Conservation (phyloP, 2,797 vertebrate species). For the Amniataba percoides region DNA sequence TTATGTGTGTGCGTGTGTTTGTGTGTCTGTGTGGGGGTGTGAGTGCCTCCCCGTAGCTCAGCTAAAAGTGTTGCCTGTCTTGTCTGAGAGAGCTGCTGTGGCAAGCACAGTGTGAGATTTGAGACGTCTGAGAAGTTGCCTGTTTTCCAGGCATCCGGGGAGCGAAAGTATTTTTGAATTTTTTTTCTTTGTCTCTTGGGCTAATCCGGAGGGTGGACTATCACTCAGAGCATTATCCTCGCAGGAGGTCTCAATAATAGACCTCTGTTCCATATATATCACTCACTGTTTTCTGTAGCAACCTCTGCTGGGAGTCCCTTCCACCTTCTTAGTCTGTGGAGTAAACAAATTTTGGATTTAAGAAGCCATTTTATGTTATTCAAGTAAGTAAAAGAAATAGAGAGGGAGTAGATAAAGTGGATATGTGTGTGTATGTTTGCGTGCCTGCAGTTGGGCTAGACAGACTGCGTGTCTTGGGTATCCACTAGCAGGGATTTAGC, state of each 20-base stretch:
- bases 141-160: conserved; percentile 33
- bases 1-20: conserved; percentile 13
- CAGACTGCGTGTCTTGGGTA: conserved; percentile 27
- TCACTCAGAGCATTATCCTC: conserved; percentile 57
- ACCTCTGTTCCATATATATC: conserved; percentile 44
- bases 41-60: conserved; percentile 43
- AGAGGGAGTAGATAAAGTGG: background rate
- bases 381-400: conserved; percentile 6
- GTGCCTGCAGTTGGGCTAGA: conserved; percentile 12
- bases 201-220: conserved; percentile 47
- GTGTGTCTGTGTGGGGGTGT: conserved; percentile 9
- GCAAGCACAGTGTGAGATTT: conserved; percentile 56
- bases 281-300: conserved; percentile 27
- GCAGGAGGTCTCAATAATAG: conserved; percentile 47
- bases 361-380: conserved; percentile 32
- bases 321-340: conserved; percentile 10
- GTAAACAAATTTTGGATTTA: conserved; percentile 43
- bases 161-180: conserved; percentile 2
- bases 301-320: conserved; percentile 22
- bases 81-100: conserved; percentile 47
- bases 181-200: conserved; percentile 19
- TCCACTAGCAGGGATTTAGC: conserved; percentile 35
- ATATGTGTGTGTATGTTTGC: background rate
- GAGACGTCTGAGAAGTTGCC: conserved; percentile 26
- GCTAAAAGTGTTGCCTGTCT: conserved; percentile 42